Evolutionary conservation across 2,113 vertebrate species (phyloP), one percentile per base, ranked within the genome.

Genomic region (Triplophysa rosa): DNA sequence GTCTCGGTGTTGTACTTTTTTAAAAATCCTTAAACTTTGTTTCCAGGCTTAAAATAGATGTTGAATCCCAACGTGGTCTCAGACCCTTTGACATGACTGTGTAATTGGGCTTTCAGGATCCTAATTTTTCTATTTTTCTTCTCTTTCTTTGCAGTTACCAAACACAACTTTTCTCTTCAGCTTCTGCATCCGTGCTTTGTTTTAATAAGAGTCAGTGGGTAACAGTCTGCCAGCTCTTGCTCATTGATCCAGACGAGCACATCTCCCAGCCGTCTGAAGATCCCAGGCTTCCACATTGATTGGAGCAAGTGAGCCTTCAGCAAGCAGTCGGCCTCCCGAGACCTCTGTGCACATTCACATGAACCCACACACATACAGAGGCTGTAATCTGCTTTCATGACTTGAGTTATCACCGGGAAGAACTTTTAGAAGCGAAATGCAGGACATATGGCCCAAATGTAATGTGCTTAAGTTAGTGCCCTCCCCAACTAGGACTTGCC

Each of bases 241-340:
- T 80, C 78, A 83, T 77, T 83, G 82, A 83, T 83, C 66, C 71
- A 58, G 72, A 56, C 82, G 77, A 80, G 49, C 77, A 66, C 72
- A 65, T 77, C 82, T 70, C 71, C 56, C 58, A 62, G 49, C 64
- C 70, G 66, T 59, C 79, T 76, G 69, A 24, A 75, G 77, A 80
- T 64, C 45, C 47, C 67, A 64, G 37, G n/a, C 78, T 69, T 64
- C 65, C 67, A 77, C 58, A 76, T 82, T 77, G 66, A 80, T 80
- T 80, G 68, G 45, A 73, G 68, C 47, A 64, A 72, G 78, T 61
- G 47, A 77, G 59, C 29, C 73, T 69, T 70, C 37, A 14, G 67
- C 26, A 69, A 67, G 37, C 62, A 12, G n/a, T 1, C 33, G 13
- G n/a, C 13, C 54, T 24, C 54, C 54, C 19, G 56, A 61, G 70